These are phyloP conservation scores for Macrocentrus cingulum DNA, from an alignment of 1,140 invertebrate genomes.

Conservation along the genomic window DNA sequence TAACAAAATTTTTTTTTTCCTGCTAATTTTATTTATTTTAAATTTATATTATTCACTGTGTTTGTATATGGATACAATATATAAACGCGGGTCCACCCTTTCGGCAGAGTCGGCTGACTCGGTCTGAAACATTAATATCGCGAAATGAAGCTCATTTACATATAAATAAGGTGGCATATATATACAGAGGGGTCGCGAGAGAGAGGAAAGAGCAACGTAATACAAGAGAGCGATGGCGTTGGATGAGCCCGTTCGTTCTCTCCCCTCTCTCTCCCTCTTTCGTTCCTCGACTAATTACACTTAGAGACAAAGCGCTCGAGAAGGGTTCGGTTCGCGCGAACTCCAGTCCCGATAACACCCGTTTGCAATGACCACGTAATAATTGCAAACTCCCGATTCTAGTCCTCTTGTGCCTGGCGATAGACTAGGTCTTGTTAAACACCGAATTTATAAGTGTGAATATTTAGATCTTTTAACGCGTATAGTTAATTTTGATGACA, in stretches of 20 bases:
- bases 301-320: conserved; percentile 50
- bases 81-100: background rate
- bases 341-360: conserved; percentile 3
- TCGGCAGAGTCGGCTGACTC: conserved; percentile 26
- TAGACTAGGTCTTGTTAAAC: no score
- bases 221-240: conserved; percentile 36
- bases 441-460: no score
- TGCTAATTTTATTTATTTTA: no score
- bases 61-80: conserved; percentile 11
- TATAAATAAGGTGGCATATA: conserved; percentile 75
- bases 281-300: conserved; percentile 57
- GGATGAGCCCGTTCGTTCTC: conserved; percentile 49
- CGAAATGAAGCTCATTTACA: conserved; percentile 85
- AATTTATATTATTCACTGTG: no score
- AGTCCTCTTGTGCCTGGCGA: no score
- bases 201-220: conserved; percentile 16
- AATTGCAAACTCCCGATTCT: conserved; percentile 45
- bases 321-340: background rate
- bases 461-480: no score
- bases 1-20: no score
- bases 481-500: no score
- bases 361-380: conserved; percentile 58
- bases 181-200: conserved; percentile 8
- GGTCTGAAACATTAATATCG: conserved; percentile 77
- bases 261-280: conserved; percentile 26